A percentile compares a stretch with the other conserved stretches of the same genome.
These are phyloP conservation scores for Prochilodus magdalenae DNA, from an alignment of 2,113 vertebrate species.

Conservation along the genomic window DNA sequence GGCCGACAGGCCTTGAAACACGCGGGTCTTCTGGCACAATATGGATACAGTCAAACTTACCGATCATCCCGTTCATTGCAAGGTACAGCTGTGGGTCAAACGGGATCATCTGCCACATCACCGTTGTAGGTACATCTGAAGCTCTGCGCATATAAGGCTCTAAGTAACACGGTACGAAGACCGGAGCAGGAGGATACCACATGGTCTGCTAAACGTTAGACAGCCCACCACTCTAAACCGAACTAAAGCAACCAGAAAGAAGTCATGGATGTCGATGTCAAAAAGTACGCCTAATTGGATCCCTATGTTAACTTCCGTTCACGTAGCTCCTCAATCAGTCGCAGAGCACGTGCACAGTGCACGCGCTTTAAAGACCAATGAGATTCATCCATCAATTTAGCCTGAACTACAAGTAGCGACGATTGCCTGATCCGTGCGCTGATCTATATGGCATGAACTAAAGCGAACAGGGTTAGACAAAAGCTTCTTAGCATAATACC, in stretches of 20 bases:
- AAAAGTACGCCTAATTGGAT: no score
- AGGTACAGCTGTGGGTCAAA: neutral
- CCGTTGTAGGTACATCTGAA: neutral
- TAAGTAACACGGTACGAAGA: slow-evolving; percentile 28
- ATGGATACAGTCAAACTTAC: slow-evolving; percentile 27
- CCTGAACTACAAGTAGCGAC: no score
- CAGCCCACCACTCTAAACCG: neutral
- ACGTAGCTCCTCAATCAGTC: no score
- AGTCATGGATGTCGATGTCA: no score
- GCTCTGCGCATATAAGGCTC: neutral
- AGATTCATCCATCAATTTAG: neutral
- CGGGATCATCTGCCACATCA: slow-evolving; percentile 7
- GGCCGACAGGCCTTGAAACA: no score
- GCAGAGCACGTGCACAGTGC: slow-evolving; percentile 9
- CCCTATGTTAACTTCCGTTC: no score
- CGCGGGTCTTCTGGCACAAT: no score
- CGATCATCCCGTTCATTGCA: neutral
- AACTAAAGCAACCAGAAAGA: no score
- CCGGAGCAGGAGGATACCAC: slow-evolving; percentile 32
- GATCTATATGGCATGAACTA: no score
- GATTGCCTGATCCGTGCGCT: no score
- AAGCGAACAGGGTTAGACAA: no score
- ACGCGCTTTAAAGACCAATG: neutral
- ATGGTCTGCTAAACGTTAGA: slow-evolving; percentile 27
- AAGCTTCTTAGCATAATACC: no score